Evolutionary conservation across 2,888 invertebrate genomes (phyloP).

Genomic region (Drosophila longiperda): DNA sequence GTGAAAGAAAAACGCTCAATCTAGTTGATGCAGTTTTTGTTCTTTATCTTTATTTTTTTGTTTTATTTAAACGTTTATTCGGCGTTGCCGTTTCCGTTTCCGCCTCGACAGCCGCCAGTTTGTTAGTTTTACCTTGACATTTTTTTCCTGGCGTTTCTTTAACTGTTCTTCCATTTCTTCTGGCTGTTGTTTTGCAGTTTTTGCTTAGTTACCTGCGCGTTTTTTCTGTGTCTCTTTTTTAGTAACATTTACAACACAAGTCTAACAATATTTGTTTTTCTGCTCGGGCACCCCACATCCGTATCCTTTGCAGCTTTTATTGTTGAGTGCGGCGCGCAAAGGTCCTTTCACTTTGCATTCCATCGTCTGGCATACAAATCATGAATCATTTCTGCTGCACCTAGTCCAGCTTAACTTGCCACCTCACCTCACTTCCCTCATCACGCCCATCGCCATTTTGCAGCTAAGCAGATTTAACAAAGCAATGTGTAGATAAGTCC

Average conservation of each 20-base stretch:
- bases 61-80: slow-evolving; percentile 52
- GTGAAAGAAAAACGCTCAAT: slow-evolving; percentile 51
- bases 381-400: slow-evolving; percentile 73
- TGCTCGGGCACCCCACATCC: slow-evolving; percentile 42
- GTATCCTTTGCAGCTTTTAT: slow-evolving; percentile 44
- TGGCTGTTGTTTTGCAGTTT: slow-evolving; percentile 34
- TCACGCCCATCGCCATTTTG: not conserved
- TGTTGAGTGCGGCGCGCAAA: slow-evolving; percentile 31
- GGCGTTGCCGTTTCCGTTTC: slow-evolving; percentile 72
- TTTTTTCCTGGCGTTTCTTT: slow-evolving; percentile 56
- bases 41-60: not conserved
- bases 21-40: not conserved
- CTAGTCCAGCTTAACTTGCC: slow-evolving; percentile 64
- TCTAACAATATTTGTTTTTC: slow-evolving; percentile 78
- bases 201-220: slow-evolving; percentile 51
- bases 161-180: slow-evolving; percentile 25
- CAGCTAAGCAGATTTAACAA: slow-evolving; percentile 64
- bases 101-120: slow-evolving; percentile 60
- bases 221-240: slow-evolving; percentile 32
- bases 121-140: slow-evolving; percentile 79
- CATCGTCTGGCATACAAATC: slow-evolving; percentile 65
- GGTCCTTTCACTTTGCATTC: slow-evolving; percentile 68
- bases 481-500: slow-evolving; percentile 60
- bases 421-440: slow-evolving; percentile 47
- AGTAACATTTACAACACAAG: slow-evolving; percentile 55